These are phyloP conservation scores for Arenicola marina DNA, from an alignment of 2,888 invertebrate genomes.

Conservation along the genomic window DNA sequence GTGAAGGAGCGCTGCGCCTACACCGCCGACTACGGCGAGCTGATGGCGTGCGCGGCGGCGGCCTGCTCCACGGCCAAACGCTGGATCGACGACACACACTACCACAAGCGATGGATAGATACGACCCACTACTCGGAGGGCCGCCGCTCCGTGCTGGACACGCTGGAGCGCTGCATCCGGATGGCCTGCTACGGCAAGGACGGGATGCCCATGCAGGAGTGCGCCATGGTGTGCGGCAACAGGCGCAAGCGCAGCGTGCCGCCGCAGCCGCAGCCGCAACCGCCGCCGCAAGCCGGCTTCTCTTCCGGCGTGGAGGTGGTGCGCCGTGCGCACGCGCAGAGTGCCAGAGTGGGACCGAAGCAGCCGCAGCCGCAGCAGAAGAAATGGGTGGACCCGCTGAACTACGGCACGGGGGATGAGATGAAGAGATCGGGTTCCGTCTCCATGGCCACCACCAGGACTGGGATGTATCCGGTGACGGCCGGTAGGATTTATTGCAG, in stretches of 20 bases:
- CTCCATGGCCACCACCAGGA: too few species aligned
- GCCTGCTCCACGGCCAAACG: background rate
- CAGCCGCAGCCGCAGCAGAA: background rate
- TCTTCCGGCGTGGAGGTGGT: too few species aligned
- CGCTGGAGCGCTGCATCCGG: constrained; percentile 4
- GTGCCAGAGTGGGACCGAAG: background rate
- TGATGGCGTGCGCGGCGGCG: too few species aligned
- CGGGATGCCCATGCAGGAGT: background rate
- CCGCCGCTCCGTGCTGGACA: background rate
- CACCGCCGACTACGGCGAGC: too few species aligned
- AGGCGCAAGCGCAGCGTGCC: background rate
- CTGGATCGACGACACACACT: too few species aligned
- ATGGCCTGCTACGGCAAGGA: constrained; percentile 3
- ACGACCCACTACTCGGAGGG: constrained; percentile 5
- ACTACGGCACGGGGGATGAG: constrained; percentile 3
- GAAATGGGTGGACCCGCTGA: constrained; percentile 2
- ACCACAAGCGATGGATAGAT: background rate
- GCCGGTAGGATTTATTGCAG: too few species aligned
- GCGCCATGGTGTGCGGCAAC: background rate
- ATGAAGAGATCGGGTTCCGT: too few species aligned
- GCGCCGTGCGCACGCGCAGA: background rate
- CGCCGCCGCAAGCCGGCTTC: too few species aligned
- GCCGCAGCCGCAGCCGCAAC: too few species aligned
- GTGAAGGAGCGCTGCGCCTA: too few species aligned
- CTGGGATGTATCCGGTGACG: too few species aligned